These are phyloP conservation scores for Antheraea mylitta DNA, from an alignment of 1,140 invertebrate genomes.

Conservation along the genomic window DNA sequence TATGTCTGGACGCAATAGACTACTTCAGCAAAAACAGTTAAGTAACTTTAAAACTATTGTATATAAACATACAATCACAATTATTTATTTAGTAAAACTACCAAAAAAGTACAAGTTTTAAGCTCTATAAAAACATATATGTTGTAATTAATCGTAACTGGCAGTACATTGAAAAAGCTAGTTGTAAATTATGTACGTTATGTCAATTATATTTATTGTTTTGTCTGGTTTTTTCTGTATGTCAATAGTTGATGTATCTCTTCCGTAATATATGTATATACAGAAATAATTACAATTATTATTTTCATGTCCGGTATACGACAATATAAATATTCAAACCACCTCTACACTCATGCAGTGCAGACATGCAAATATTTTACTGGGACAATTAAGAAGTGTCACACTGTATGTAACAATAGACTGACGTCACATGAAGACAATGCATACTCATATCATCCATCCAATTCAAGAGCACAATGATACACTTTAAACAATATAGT, in stretches of 20 bases:
- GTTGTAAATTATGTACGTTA: no score
- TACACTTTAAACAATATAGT: background rate
- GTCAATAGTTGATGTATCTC: no score
- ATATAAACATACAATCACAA: background rate
- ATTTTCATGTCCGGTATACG: no score
- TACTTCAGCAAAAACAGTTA: slow-evolving; percentile 83
- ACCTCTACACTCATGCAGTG: background rate
- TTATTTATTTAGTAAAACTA: background rate
- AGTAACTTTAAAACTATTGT: slow-evolving; percentile 23
- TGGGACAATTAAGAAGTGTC: background rate
- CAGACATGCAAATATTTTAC: background rate
- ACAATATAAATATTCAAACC: background rate
- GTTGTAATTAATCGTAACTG: no score
- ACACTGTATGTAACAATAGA: background rate
- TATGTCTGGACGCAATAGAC: slow-evolving; percentile 82
- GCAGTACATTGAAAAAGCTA: no score
- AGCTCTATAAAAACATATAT: no score
- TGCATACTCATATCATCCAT: background rate
- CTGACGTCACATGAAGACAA: background rate
- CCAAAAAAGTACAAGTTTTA: no score
- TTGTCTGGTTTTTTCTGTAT: no score
- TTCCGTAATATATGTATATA: no score
- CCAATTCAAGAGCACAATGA: background rate
- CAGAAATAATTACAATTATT: no score
- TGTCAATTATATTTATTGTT: no score